Evolutionary conservation across 2,797 vertebrate species (phyloP).

Genomic region (Somateria mollissima): DNA sequence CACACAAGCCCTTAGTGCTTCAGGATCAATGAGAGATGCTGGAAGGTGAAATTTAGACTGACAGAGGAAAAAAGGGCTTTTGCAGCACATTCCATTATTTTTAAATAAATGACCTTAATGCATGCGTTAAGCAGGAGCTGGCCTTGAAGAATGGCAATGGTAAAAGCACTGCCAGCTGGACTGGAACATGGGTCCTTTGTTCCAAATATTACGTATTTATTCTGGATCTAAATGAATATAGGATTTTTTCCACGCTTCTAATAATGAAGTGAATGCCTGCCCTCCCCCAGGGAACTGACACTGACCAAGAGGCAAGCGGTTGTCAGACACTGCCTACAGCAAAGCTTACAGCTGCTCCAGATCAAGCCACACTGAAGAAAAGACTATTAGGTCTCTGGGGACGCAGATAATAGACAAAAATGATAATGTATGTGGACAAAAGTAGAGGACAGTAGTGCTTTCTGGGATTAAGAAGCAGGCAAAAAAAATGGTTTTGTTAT

Average conservation of each 20-base stretch:
- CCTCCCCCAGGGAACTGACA: conserved; percentile 43
- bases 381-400: conserved; percentile 58
- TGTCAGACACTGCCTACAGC: conserved; percentile 71
- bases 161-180: conserved; percentile 65
- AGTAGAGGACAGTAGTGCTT: conserved; percentile 62
- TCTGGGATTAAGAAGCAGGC: conserved; percentile 51
- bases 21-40: conserved; percentile 45
- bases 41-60: conserved; percentile 62
- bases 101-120: conserved; percentile 24
- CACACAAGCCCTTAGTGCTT: background rate
- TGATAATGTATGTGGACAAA: conserved; percentile 67
- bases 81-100: conserved; percentile 31
- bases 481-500: conserved; percentile 42
- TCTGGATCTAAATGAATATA: conserved; percentile 63
- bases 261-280: conserved; percentile 55
- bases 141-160: conserved; percentile 44
- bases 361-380: conserved; percentile 44
- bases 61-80: conserved; percentile 36
- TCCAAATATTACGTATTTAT: conserved; percentile 57
- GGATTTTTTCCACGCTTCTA: conserved; percentile 44
- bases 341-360: conserved; percentile 65
- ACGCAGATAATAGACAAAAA: conserved; percentile 62
- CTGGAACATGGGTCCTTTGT: conserved; percentile 54
- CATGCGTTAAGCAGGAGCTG: conserved; percentile 13
- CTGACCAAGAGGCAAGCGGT: conserved; percentile 64